Evolutionary conservation across 2,113 vertebrate genomes (phyloP).

Genomic region (Pituophis catenifer): DNA sequence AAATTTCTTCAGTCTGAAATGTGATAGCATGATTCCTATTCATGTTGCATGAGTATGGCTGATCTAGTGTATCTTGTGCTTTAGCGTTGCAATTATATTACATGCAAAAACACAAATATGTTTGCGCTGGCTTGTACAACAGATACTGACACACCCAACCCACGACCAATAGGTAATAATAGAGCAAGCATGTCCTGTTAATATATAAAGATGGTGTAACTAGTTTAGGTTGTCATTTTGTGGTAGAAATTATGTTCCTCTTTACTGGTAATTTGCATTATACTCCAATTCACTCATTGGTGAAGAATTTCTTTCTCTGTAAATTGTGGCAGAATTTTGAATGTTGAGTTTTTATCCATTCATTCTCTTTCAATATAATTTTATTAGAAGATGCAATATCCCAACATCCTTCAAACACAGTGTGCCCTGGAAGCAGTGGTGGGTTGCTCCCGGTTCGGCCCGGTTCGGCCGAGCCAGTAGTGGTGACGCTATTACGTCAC

Average conservation of each 20-base stretch:
- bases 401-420: not conserved
- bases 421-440: not conserved
- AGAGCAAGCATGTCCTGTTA: not conserved
- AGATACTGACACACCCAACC: not conserved
- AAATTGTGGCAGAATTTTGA: fast-evolving
- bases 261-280: not conserved
- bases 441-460: no score
- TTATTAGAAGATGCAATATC: not conserved
- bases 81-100: not conserved
- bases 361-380: not conserved
- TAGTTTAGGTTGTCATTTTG: not conserved
- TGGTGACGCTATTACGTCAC: no score
- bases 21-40: slow-evolving; percentile 40
- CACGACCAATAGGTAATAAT: not conserved
- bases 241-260: not conserved
- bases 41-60: slow-evolving; percentile 9
- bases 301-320: fast-evolving
- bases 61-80: slow-evolving; percentile 24
- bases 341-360: not conserved
- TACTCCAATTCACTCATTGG: not conserved
- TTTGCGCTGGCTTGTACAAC: not conserved
- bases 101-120: not conserved
- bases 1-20: slow-evolving; percentile 43
- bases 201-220: not conserved
- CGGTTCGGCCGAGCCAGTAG: no score